Evolutionary conservation across 2,113 vertebrate genomes (phyloP).

Genomic region (Meleagris gallopavo): DNA sequence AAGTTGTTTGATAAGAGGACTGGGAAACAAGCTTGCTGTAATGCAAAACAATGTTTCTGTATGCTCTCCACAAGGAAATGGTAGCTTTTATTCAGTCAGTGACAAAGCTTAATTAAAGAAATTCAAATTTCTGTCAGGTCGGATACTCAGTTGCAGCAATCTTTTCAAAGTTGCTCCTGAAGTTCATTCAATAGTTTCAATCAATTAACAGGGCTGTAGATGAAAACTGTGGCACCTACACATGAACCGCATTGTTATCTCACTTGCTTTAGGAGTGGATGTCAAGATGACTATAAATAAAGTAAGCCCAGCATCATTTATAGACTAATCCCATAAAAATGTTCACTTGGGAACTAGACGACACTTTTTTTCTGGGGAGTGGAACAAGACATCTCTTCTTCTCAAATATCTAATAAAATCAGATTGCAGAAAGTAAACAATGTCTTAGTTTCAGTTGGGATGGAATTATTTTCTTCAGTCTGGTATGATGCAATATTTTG

Average conservation of each 20-base stretch:
- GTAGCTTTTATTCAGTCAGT: not conserved
- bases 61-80: not conserved
- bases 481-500: too few species aligned
- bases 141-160: not conserved
- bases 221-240: not conserved
- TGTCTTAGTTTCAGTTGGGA: too few species aligned
- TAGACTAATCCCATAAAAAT: not conserved
- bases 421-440: not conserved
- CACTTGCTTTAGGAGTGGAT: not conserved
- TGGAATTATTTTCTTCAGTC: too few species aligned
- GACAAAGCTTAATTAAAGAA: conserved; percentile 4
- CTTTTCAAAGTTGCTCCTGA: not conserved
- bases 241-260: not conserved
- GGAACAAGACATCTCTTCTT: not conserved
- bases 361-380: not conserved
- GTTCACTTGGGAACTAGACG: not conserved
- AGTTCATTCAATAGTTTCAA: not conserved
- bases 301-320: not conserved
- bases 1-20: not conserved
- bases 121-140: not conserved
- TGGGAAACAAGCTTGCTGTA: not conserved
- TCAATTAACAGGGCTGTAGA: not conserved
- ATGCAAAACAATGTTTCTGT: conserved; percentile 10
- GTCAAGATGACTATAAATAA: conserved; percentile 16
- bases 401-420: not conserved